Evolutionary conservation across 2,797 vertebrate genomes (phyloP).

Genomic region (Myoxocephalus aenaeus): DNA sequence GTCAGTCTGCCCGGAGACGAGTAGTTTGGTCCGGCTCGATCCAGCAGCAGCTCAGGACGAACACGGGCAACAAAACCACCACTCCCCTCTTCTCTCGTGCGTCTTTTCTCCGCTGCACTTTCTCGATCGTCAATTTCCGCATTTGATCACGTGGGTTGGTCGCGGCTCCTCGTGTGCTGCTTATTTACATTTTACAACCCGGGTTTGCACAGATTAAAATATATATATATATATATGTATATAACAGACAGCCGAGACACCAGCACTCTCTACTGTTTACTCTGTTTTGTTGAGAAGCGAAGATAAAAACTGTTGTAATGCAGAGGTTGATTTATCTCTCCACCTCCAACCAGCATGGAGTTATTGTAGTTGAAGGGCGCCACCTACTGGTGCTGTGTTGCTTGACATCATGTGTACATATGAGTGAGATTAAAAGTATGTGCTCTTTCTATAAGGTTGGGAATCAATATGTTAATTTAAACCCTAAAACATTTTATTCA

Average conservation of each 20-base stretch:
- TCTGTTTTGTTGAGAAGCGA: neutral
- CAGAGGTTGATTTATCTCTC: neutral
- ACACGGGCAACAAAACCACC: conserved; percentile 1
- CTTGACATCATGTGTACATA: neutral
- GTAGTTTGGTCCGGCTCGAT: neutral
- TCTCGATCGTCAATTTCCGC: conserved; percentile 59
- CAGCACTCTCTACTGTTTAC: neutral
- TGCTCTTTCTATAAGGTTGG: too few species aligned
- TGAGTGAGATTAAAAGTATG: neutral
- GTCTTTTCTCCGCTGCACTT: conserved; percentile 7
- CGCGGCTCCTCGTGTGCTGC: neutral
- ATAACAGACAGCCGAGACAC: rapidly evolving
- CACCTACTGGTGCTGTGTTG: conserved; percentile 26
- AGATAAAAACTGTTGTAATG: neutral
- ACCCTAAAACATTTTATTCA: too few species aligned
- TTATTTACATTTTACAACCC: neutral
- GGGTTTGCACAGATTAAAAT: neutral
- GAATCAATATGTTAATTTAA: too few species aligned
- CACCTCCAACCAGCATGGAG: rapidly evolving
- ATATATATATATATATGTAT: too few species aligned
- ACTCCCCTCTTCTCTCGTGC: conserved; percentile 4
- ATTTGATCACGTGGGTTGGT: conserved; percentile 64
- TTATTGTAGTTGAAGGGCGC: neutral
- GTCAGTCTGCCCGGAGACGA: neutral
- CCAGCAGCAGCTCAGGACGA: conserved; percentile 31